Evolutionary conservation across 2,797 vertebrate genomes (phyloP).

Genomic region (Glossophaga mutica): DNA sequence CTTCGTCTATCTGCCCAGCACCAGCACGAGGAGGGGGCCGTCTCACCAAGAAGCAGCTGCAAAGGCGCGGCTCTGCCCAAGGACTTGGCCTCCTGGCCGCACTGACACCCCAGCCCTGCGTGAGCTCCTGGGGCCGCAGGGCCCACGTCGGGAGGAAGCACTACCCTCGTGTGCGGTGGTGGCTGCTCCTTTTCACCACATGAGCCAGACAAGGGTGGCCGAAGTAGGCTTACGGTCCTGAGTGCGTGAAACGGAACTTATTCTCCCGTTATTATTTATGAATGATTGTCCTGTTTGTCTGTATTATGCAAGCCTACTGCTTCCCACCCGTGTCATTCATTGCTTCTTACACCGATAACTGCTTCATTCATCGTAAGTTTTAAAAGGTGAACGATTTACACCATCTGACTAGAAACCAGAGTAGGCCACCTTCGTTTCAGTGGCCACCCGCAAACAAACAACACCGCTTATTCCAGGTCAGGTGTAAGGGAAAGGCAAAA

Average conservation of each 20-base stretch:
- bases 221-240: not conserved
- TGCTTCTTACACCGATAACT: not conserved
- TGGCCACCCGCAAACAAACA: not conserved
- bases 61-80: not conserved
- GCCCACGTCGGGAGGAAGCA: not conserved
- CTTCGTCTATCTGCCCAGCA: constrained; percentile 20
- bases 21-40: not conserved
- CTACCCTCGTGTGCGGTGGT: not conserved
- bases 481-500: not conserved
- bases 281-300: not conserved
- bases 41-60: constrained; percentile 39
- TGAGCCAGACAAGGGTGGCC: not conserved
- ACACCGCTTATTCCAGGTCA: not conserved
- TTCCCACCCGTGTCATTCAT: not conserved
- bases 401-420: not conserved
- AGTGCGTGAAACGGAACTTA: not conserved
- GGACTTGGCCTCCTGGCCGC: not conserved
- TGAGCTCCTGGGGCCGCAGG: not conserved
- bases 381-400: not conserved
- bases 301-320: not conserved
- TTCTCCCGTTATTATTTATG: not conserved
- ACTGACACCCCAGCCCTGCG: not conserved
- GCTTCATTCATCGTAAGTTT: constrained; percentile 21
- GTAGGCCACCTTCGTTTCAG: constrained; percentile 9
- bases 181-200: not conserved